phyloP scores from a whole-genome alignment of 2,888 invertebrate species.

The Oscheius sp. region DNA sequence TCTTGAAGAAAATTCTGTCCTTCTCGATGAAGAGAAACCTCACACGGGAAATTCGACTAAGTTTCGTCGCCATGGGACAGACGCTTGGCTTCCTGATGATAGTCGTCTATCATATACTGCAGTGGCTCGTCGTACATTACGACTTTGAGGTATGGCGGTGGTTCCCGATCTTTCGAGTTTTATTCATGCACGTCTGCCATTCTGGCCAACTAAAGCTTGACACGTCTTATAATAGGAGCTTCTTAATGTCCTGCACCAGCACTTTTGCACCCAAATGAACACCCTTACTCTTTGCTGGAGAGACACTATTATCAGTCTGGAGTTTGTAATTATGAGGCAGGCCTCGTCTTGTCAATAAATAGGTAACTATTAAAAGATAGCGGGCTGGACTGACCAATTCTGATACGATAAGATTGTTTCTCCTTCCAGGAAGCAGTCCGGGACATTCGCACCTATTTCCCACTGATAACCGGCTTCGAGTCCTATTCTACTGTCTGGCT shows the following conservation, averaged over 20 bases:
- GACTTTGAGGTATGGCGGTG: slow-evolving; percentile 1
- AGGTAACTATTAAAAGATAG: not conserved
- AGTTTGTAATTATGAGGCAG: too few species aligned
- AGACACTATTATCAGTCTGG: too few species aligned
- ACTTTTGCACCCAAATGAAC: not conserved
- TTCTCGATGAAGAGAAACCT: slow-evolving; percentile 1
- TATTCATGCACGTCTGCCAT: not conserved
- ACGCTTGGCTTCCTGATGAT: slow-evolving; percentile 14
- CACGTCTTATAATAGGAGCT: not conserved
- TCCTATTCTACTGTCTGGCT: slow-evolving; percentile 25
- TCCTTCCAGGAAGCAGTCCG: slow-evolving; percentile 1
- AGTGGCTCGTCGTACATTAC: slow-evolving; percentile 7
- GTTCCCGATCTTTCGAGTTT: not conserved
- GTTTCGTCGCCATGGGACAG: slow-evolving; percentile 19
- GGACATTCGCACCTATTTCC: slow-evolving; percentile 21
- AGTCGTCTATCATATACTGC: slow-evolving; percentile 15
- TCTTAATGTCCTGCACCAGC: not conserved
- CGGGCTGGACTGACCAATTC: not conserved
- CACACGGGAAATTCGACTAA: slow-evolving; percentile 11
- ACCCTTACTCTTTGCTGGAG: too few species aligned
- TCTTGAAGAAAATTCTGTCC: not conserved
- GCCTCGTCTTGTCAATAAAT: not conserved
- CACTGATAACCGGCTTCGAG: slow-evolving; percentile 16
- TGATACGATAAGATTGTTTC: not conserved
- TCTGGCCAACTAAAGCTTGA: too few species aligned